Evolutionary conservation across 2,888 invertebrate species (phyloP).

Genomic region (Dioctria rufipes): DNA sequence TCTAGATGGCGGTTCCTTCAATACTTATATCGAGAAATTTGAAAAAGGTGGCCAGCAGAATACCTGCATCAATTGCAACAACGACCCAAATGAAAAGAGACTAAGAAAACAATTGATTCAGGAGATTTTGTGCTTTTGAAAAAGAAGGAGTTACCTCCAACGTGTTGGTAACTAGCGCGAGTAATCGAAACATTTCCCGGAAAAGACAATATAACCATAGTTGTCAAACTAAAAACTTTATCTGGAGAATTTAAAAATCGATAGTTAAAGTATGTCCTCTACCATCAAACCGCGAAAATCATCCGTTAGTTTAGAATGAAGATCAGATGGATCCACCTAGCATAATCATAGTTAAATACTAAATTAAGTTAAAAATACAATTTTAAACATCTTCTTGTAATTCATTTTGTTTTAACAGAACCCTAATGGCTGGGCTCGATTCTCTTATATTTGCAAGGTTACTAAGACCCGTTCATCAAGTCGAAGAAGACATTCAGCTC

Average conservation of each 20-base stretch:
- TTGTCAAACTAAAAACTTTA: too few relatives aligned
- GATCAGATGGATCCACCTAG: not conserved
- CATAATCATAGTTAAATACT: not conserved
- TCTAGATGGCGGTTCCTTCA: conserved; percentile 1
- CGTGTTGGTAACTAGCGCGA: not conserved
- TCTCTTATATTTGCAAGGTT: too few relatives aligned
- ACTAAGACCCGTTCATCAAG: not conserved
- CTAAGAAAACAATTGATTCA: not conserved
- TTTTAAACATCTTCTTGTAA: not conserved
- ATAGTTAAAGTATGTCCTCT: not conserved
- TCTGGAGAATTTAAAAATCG: not conserved
- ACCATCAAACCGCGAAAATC: not conserved
- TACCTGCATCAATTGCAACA: not conserved
- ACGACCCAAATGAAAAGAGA: conserved; percentile 5
- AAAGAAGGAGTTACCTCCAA: not conserved
- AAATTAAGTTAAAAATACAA: not conserved
- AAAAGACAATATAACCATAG: not conserved
- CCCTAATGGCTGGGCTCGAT: not conserved
- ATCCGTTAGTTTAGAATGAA: too few relatives aligned
- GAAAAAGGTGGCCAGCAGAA: not conserved
- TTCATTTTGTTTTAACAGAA: not conserved
- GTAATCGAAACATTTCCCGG: not conserved
- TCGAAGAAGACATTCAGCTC: not conserved
- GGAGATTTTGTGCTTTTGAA: conserved; percentile 4
- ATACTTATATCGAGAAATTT: not conserved